Evolutionary conservation across 2,888 invertebrate species (phyloP), one percentile per base, ranked within the genome.

Genomic region (Palloptera scutellata): DNA sequence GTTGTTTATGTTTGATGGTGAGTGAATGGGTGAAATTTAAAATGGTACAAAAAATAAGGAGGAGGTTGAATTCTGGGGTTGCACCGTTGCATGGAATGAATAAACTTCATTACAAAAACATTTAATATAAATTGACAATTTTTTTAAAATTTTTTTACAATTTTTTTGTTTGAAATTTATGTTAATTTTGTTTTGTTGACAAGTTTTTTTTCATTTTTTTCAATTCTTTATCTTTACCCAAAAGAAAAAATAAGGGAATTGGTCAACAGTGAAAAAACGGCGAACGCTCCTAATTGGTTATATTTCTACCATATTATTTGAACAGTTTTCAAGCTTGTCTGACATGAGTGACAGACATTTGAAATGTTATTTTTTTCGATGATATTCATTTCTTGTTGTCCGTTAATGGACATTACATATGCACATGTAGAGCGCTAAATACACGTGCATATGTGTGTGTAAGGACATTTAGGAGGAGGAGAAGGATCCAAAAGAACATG

Each of bases 291-390:
- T 30, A 30, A 30, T 30, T 30, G 30, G 30, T 30, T 30, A 30
- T 30, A 30, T 30, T 30, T 30, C 8, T 48, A 48, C 15, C 12
- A 48, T n/a, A 8, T 48, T 15, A 48, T 64, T 30, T 64, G 51
- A 60, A 66, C 60, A 66, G 53, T 61, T 60, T 61, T 19, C 20
- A 40, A 43, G 60, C 48, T 61, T 66, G 72, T 73, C 65, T 70
- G 68, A 73, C 68, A 72, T 69, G 70, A 70, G 68, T 70, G 69
- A 65, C 63, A 54, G 67, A 64, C 67, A 64, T 67, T 64, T 67
- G 30, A n/a, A 64, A 57, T 17, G 57, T 67, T 71, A 55, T 67
- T 43, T 42, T 19, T 54, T 17, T 17, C n/a, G 15, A 40, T 61
- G 10, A n/a, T 63, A 57, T 59, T 63, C 12, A 30, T 52, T 57